phyloP scores from a whole-genome alignment of 2,888 invertebrate genomes.

The Leucophora obtusa region DNA sequence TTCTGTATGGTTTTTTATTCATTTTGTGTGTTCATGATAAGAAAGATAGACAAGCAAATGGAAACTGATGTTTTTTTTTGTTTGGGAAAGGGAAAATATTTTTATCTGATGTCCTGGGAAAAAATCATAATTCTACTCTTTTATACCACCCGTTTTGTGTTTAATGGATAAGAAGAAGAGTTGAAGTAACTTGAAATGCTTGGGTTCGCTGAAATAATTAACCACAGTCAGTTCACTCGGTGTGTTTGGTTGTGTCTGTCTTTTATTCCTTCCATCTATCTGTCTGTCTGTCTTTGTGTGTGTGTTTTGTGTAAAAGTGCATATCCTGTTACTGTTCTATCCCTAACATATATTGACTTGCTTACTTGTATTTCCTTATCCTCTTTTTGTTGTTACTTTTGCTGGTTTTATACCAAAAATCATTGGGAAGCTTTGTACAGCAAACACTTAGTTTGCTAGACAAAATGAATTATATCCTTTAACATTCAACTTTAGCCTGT shows the following conservation, averaged over 20 bases:
- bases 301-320: not conserved
- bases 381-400: not conserved
- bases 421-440: not conserved
- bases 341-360: conserved; percentile 7
- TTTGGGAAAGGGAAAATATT: not conserved
- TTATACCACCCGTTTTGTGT: not conserved
- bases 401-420: not conserved
- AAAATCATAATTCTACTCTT: conserved; percentile 27
- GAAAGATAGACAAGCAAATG: not conserved
- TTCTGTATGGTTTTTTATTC: not conserved
- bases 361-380: conserved; percentile 21
- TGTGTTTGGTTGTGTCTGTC: not conserved
- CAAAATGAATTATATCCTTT: conserved; percentile 65
- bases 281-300: not conserved
- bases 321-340: conserved; percentile 24
- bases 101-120: conserved; percentile 8
- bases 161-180: not conserved
- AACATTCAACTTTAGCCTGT: conserved; percentile 64
- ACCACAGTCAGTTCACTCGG: conserved; percentile 44
- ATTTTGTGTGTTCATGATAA: not conserved
- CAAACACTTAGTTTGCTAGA: conserved; percentile 51
- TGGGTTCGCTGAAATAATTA: conserved; percentile 55
- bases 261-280: not conserved
- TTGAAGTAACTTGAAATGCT: not conserved
- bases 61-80: not conserved